A percentile compares a stretch with the other conserved stretches of the same genome.
Evolutionary conservation across 2,888 invertebrate genomes (phyloP).

Genomic region (Ophion obscuratus): DNA sequence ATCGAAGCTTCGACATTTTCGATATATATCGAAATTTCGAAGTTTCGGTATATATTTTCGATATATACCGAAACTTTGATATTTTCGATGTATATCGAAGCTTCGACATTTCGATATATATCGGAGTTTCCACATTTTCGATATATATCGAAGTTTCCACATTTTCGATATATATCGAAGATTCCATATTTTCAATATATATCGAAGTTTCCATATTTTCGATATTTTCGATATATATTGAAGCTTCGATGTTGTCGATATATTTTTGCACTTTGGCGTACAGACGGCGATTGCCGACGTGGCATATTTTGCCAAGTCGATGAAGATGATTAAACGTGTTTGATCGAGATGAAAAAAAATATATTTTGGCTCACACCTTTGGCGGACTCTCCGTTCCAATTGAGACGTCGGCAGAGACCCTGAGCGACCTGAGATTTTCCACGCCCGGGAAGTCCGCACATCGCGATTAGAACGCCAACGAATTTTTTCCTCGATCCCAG

Average conservation of each 20-base stretch:
- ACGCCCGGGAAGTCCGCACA: slow-evolving; percentile 95
- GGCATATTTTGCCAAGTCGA: not conserved
- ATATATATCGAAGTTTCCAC: not conserved
- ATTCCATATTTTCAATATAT: not conserved
- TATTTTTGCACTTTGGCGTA: no score
- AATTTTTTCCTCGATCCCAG: slow-evolving; percentile 84
- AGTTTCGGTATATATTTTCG: no score
- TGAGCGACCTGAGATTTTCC: slow-evolving; percentile 97
- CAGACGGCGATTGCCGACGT: no score
- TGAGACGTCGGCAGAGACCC: slow-evolving; percentile 93
- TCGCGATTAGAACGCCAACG: slow-evolving; percentile 92
- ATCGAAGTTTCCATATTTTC: not conserved
- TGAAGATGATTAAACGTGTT: not conserved
- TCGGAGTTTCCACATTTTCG: no score
- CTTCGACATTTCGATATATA: no score
- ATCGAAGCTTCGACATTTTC: no score
- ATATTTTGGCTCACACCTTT: slow-evolving; percentile 86
- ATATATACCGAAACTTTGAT: no score
- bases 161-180: no score
- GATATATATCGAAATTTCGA: no score
- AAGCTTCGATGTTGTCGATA: not conserved
- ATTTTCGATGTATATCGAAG: no score
- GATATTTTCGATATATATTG: not conserved
- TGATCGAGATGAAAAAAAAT: no score
- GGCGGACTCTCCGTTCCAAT: slow-evolving; percentile 95